These are phyloP conservation scores for Melanotaenia pygmaea DNA, from an alignment of 2,797 vertebrate genomes.

Conservation along the genomic window DNA sequence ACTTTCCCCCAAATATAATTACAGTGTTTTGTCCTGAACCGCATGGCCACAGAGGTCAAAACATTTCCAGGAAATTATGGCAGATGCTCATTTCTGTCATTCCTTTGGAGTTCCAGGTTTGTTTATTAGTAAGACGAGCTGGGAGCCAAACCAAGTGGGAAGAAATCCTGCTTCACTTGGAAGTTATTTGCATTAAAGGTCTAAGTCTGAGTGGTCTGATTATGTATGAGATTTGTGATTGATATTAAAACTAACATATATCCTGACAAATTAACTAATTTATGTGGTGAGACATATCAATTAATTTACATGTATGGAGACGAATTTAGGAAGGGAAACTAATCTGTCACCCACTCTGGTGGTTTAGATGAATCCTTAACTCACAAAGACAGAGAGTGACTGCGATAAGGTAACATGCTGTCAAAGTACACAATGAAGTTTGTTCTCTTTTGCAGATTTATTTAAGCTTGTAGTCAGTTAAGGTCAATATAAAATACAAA, in stretches of 20 bases:
- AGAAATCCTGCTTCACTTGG: background rate
- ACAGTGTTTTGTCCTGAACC: constrained; percentile 33
- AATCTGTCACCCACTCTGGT: background rate
- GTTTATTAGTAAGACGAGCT: background rate
- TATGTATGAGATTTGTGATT: background rate
- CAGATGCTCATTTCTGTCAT: constrained; percentile 26
- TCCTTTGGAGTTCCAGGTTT: constrained; percentile 16
- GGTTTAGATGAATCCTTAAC: background rate
- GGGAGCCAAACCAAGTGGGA: background rate
- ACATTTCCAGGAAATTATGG: constrained; percentile 22
- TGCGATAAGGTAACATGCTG: background rate
- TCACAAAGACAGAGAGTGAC: background rate
- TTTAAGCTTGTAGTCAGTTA: too few species aligned
- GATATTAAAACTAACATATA: background rate
- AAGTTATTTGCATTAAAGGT: too few species aligned
- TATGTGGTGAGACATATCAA: background rate
- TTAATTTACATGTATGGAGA: background rate
- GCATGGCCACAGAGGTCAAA: constrained; percentile 29
- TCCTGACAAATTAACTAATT: background rate
- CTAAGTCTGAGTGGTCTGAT: too few species aligned
- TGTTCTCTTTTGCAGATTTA: too few species aligned
- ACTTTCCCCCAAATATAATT: constrained; percentile 40
- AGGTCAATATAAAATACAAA: too few species aligned
- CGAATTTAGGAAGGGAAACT: background rate
- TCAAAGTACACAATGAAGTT: too few species aligned